Percentiles rank a stretch among this genome's conserved stretches.
phyloP scores from a whole-genome alignment of 1,140 invertebrate genomes.

The Lordiphosa stackelbergi region DNA sequence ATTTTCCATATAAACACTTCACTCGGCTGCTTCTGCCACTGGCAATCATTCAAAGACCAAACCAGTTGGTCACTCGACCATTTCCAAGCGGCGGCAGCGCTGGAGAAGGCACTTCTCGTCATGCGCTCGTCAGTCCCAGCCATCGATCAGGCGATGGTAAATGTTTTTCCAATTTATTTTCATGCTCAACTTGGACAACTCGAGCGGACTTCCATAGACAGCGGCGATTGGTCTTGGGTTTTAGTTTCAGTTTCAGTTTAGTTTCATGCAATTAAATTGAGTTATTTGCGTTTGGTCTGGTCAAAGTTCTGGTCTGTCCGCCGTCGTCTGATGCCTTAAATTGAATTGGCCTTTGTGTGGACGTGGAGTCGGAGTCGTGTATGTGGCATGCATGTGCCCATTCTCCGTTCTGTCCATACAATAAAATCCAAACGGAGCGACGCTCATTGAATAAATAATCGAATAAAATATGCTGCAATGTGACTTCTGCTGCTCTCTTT shows the following conservation, averaged over 20 bases:
- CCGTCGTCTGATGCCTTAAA: slow-evolving; percentile 45
- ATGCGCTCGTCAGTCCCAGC: slow-evolving; percentile 23
- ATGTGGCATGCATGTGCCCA: slow-evolving; percentile 35
- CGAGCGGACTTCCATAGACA: slow-evolving; percentile 39
- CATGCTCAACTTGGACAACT: slow-evolving; percentile 46
- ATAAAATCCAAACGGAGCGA: slow-evolving; percentile 68
- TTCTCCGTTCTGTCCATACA: slow-evolving; percentile 42
- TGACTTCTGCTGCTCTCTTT: slow-evolving; percentile 26
- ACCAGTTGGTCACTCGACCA: slow-evolving; percentile 57
- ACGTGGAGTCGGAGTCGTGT: slow-evolving; percentile 55
- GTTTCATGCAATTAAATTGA: slow-evolving; percentile 66
- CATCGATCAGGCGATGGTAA: slow-evolving; percentile 48
- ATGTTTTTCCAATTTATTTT: slow-evolving; percentile 65
- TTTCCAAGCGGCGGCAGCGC: slow-evolving; percentile 22
- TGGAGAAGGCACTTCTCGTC: slow-evolving; percentile 21
- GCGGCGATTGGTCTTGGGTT: slow-evolving; percentile 22
- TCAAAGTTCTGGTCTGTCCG: slow-evolving; percentile 44
- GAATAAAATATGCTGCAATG: slow-evolving; percentile 57
- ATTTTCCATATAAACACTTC: slow-evolving; percentile 62
- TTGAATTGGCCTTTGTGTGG: slow-evolving; percentile 70
- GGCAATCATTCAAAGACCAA: slow-evolving; percentile 40
- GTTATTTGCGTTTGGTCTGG: slow-evolving; percentile 59
- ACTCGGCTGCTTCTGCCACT: slow-evolving; percentile 26
- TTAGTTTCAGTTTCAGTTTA: slow-evolving; percentile 44
- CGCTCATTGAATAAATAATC: slow-evolving; percentile 75